Evolutionary conservation across 2,113 vertebrate species (phyloP).

Genomic region (Talpa occidentalis): DNA sequence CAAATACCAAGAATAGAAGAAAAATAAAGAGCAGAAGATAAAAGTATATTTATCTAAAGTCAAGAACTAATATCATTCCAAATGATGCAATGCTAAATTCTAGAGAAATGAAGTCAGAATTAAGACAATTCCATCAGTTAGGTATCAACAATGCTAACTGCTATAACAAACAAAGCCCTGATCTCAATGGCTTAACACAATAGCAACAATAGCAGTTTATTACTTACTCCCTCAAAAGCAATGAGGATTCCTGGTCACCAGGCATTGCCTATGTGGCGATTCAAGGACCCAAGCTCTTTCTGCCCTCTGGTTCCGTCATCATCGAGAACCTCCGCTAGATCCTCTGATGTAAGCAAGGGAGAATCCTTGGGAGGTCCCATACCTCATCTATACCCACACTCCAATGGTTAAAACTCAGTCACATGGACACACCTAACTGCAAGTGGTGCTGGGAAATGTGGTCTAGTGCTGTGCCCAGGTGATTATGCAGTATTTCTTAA

Average conservation of each 20-base stretch:
- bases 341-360: background rate
- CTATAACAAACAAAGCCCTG: background rate
- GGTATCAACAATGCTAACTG: background rate
- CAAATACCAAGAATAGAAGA: background rate
- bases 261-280: background rate
- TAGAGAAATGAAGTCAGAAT: background rate
- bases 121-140: background rate
- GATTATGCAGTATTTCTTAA: background rate
- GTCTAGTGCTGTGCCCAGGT: background rate
- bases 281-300: background rate
- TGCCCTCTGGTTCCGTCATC: background rate
- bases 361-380: background rate
- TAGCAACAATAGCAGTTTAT: background rate
- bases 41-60: conserved; percentile 19
- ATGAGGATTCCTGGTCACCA: background rate
- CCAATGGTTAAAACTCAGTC: background rate
- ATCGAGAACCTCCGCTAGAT: background rate
- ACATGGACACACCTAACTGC: background rate
- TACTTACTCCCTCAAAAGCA: background rate
- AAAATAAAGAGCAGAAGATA: background rate
- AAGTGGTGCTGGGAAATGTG: background rate
- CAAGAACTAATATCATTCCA: background rate
- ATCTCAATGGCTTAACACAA: background rate
- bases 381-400: background rate
- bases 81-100: background rate